These are phyloP conservation scores for Beroe forskalii DNA, from an alignment of 37 sponge, comb jelly and placozoan genomes.

Conservation along the genomic window DNA sequence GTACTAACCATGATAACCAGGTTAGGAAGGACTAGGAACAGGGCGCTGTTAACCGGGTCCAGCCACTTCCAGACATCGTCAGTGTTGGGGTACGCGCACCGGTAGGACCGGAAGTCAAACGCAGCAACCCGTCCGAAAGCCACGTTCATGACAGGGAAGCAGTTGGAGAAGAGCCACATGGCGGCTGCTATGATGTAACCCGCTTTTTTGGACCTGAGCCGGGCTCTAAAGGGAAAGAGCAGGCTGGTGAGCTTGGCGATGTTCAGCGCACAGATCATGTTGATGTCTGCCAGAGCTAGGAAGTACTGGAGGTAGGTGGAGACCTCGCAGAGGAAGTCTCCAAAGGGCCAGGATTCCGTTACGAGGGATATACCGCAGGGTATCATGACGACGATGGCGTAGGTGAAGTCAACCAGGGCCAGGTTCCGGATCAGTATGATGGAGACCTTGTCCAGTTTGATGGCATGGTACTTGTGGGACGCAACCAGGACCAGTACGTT, in stretches of 20 bases:
- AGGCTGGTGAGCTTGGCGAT: constrained; percentile 37
- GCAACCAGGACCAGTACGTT: constrained; percentile 30
- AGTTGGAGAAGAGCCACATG: constrained; percentile 47
- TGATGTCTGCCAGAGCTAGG: background rate
- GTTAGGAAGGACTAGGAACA: constrained; percentile 25
- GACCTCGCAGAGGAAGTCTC: background rate
- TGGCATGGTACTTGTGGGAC: background rate
- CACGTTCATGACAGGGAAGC: background rate
- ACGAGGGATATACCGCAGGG: background rate
- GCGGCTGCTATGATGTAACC: constrained; percentile 35
- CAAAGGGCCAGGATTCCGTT: background rate
- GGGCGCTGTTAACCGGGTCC: background rate
- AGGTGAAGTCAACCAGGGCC: background rate
- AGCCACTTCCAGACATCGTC: constrained; percentile 55
- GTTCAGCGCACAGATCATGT: constrained; percentile 4
- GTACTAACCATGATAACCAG: constrained; percentile 4
- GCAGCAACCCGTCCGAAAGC: background rate
- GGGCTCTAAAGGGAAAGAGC: constrained; percentile 27
- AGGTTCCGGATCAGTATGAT: constrained; percentile 18
- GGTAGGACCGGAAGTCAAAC: constrained; percentile 45
- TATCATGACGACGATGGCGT: background rate
- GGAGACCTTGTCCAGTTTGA: constrained; percentile 47
- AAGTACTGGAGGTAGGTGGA: constrained; percentile 1
- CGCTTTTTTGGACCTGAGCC: background rate
- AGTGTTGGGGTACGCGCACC: constrained; percentile 14